Base-by-base conservation (phyloP, 2,113 vertebrate genomes). In the Siphamia tubifer region DNA sequence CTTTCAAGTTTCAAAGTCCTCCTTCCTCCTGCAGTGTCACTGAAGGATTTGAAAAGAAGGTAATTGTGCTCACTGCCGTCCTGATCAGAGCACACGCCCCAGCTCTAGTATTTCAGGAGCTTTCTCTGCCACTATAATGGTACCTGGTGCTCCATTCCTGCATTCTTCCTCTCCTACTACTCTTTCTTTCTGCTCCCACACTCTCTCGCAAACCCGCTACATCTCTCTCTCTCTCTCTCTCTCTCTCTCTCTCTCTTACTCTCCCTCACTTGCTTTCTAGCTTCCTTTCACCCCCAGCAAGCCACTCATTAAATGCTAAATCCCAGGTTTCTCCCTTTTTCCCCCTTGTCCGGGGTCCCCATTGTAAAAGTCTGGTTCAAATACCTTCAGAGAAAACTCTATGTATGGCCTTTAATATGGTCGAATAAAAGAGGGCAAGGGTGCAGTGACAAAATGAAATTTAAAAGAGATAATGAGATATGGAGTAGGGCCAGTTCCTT, bases 1-100 rank as follows among this genome's bases (percentile, higher is more conserved):
- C 98, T 99, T 99, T 99, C 97, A 99, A 98, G 94, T 96, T 98
- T 98, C 96, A 98, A 98, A 99, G 96, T 98, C 96, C 96, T 98
- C 95, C 96, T 96, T 99, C 96, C 95, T 98, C 98, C 98, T 92
- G 94, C 96, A 95, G 97, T 98, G 97, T 98, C 98, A 98, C 97
- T 96, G 96, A 98, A 98, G 97, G 96, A 98, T 98, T 98, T 98
- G 97, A 98, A 98, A 98, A 98, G 97, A 96, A 98, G 95, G 97
- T 99, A 99, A 99, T 99, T 98, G 98, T 99, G 96, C 96, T 97
- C 96, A 91, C 96, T 96, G 96, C 96, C 96, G 94, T 94, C 94
- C 95, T 97, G 96, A 99, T 98, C 98, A 99, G 96, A 99, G 97
- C 95, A 94, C 96, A 96, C 94, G 94, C 96, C 95, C 95, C 93